These are phyloP conservation scores for Drosophila prosaltans DNA, from an alignment of 1,140 invertebrate species.

Conservation along the genomic window DNA sequence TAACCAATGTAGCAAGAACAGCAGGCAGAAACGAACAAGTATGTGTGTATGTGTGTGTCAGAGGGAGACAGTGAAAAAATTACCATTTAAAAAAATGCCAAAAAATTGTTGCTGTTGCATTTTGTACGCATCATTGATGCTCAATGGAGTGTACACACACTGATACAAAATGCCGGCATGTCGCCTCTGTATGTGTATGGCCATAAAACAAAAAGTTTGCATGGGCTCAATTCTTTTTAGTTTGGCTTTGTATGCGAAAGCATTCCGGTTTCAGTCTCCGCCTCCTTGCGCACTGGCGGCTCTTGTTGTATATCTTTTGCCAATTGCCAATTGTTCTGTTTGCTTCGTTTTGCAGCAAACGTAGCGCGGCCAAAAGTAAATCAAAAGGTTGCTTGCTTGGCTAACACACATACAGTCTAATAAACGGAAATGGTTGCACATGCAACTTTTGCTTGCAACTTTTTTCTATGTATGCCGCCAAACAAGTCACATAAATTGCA, in stretches of 20 bases:
- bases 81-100: conserved; percentile 75
- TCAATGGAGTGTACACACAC: conserved; percentile 80
- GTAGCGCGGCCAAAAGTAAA: conserved; percentile 66
- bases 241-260: conserved; percentile 41
- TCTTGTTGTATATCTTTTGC: conserved; percentile 64
- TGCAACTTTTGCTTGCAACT: conserved; percentile 64
- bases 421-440: conserved; percentile 76
- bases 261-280: not conserved
- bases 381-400: conserved; percentile 50
- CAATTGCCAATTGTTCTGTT: conserved; percentile 70
- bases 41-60: not conserved
- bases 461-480: conserved; percentile 34
- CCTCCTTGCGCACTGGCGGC: not conserved
- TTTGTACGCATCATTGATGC: conserved; percentile 80
- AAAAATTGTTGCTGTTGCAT: conserved; percentile 78
- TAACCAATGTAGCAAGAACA: conserved; percentile 49
- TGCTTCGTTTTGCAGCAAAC: conserved; percentile 57
- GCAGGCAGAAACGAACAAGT: conserved; percentile 27
- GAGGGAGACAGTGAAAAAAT: conserved; percentile 54
- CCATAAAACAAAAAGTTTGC: conserved; percentile 69
- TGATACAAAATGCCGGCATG: conserved; percentile 77
- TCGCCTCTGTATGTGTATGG: conserved; percentile 30
- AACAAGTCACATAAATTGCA: conserved; percentile 65
- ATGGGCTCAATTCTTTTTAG: conserved; percentile 40
- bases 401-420: conserved; percentile 42